Evolutionary conservation across 1,140 invertebrate species (phyloP).

Genomic region (Rhopalosiphum padi): DNA sequence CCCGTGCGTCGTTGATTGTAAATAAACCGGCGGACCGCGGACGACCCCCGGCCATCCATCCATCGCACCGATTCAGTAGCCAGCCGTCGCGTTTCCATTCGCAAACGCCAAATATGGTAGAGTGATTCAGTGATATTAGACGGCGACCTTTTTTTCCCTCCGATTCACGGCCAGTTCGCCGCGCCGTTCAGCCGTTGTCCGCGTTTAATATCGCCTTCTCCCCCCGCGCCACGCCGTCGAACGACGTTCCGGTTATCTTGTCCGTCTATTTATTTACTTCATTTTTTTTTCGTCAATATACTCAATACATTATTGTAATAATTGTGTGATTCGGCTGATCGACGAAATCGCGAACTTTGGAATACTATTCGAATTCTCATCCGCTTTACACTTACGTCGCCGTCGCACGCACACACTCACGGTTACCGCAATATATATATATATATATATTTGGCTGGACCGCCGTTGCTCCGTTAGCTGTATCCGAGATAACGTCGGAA

Average conservation of each 20-base stretch:
- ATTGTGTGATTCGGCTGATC: background rate
- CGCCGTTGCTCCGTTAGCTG: background rate
- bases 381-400: background rate
- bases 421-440: background rate
- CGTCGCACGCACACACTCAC: background rate
- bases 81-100: constrained; percentile 38
- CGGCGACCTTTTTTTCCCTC: constrained; percentile 50
- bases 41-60: constrained; percentile 34
- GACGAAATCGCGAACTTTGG: background rate
- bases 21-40: constrained; percentile 50
- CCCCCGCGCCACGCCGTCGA: background rate
- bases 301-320: background rate
- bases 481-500: constrained; percentile 13
- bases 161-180: constrained; percentile 37
- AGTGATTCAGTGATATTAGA: constrained; percentile 38
- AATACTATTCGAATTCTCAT: background rate
- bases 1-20: constrained; percentile 39
- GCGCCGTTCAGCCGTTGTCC: background rate
- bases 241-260: constrained; percentile 5
- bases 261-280: background rate
- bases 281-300: background rate
- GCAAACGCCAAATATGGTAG: constrained; percentile 54
- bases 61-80: background rate
- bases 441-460: background rate
- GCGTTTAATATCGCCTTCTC: background rate